Evolutionary conservation across 2,888 invertebrate species (phyloP).

Genomic region (Drosophila anomelani): DNA sequence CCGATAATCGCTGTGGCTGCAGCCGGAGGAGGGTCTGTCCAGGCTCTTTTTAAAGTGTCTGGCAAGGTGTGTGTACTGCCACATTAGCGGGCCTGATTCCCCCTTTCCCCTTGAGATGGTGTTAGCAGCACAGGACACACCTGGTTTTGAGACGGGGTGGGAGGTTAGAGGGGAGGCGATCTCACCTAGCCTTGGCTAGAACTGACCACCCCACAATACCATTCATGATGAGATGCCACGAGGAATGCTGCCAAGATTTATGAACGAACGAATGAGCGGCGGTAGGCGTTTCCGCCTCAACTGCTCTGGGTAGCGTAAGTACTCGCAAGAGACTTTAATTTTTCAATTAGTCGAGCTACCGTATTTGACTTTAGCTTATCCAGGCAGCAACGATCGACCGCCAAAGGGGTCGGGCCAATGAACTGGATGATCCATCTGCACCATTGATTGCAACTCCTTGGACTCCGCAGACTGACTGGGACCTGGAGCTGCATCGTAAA

Average conservation of each 20-base stretch:
- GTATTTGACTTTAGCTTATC: slow-evolving; percentile 67
- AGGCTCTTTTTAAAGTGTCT: slow-evolving; percentile 50
- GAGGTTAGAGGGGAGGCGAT: neutral
- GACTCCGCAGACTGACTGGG: slow-evolving; percentile 29
- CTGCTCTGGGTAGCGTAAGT: slow-evolving; percentile 15
- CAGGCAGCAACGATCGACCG: slow-evolving; percentile 11
- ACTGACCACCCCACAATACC: neutral
- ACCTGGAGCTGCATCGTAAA: slow-evolving; percentile 57
- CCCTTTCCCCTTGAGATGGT: neutral
- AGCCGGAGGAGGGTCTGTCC: slow-evolving; percentile 13
- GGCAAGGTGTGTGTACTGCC: slow-evolving; percentile 58
- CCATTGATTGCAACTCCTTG: slow-evolving; percentile 2
- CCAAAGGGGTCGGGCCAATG: slow-evolving; percentile 51
- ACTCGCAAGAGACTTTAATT: slow-evolving; percentile 57
- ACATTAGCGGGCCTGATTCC: slow-evolving; percentile 48
- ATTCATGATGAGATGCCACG: slow-evolving; percentile 9
- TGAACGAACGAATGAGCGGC: slow-evolving; percentile 15
- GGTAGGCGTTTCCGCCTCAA: slow-evolving; percentile 35
- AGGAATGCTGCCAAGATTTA: slow-evolving; percentile 43
- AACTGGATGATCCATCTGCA: slow-evolving; percentile 42
- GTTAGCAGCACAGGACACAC: neutral
- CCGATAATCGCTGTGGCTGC: slow-evolving; percentile 57
- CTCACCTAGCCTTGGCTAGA: neutral
- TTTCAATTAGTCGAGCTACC: slow-evolving; percentile 82
- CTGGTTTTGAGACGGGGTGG: neutral